Evolutionary conservation across 2,888 invertebrate genomes (phyloP).

Genomic region (Melieria omissa): DNA sequence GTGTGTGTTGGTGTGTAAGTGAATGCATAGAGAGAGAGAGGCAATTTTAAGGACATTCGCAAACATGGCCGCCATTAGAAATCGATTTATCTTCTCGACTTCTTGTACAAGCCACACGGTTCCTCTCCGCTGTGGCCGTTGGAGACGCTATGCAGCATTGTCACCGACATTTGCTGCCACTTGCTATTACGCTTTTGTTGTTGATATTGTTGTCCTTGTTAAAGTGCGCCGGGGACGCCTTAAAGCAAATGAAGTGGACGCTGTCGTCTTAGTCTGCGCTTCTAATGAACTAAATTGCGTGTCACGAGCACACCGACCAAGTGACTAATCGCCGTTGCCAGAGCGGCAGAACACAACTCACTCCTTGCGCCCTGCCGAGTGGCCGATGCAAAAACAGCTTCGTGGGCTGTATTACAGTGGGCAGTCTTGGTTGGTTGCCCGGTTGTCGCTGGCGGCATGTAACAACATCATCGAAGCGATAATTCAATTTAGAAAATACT

Average conservation of each 20-base stretch:
- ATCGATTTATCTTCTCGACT: constrained; percentile 60
- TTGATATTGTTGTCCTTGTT: neutral
- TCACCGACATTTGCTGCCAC: neutral
- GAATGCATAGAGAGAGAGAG: constrained; percentile 6
- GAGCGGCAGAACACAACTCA: too few relatives aligned
- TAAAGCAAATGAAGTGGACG: constrained; percentile 24
- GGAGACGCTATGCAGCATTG: too few relatives aligned
- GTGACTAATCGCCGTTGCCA: constrained; percentile 29
- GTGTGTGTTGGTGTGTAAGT: neutral
- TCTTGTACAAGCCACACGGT: neutral
- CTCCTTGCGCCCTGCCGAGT: too few relatives aligned
- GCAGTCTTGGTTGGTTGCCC: neutral
- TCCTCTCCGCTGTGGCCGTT: too few relatives aligned
- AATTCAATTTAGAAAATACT: constrained; percentile 26
- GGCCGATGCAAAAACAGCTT: too few relatives aligned
- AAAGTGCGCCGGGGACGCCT: constrained; percentile 8
- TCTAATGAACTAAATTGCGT: neutral
- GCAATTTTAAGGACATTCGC: constrained; percentile 16
- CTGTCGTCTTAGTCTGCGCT: neutral
- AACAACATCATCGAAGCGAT: constrained; percentile 22
- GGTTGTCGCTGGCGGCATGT: constrained; percentile 3
- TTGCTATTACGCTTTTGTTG: neutral
- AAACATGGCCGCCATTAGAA: constrained; percentile 55
- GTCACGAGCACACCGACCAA: constrained; percentile 17
- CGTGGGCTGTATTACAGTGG: too few relatives aligned